Evolutionary conservation across 2,888 invertebrate genomes (phyloP).

Genomic region (Gymnocheta viridis): DNA sequence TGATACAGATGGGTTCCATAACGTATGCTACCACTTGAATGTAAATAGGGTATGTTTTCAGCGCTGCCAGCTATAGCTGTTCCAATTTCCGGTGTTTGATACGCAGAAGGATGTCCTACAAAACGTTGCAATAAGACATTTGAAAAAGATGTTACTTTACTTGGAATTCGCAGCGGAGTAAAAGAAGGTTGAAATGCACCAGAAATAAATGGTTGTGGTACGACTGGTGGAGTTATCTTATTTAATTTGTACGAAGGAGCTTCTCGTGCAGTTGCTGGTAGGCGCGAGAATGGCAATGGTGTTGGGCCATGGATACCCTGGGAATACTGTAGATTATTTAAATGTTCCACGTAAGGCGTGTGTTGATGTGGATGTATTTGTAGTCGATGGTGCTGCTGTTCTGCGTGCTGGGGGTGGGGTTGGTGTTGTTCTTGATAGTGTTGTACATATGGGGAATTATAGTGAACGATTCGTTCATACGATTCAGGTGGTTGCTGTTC

Average conservation of each 20-base stretch:
- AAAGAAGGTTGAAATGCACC: slow-evolving; percentile 43
- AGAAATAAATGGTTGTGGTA: slow-evolving; percentile 44
- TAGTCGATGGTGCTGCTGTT: slow-evolving; percentile 25
- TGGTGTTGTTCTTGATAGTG: slow-evolving; percentile 68
- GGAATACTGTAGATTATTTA: slow-evolving; percentile 60
- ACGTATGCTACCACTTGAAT: slow-evolving; percentile 78
- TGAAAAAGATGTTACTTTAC: slow-evolving; percentile 66
- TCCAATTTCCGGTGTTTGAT: slow-evolving; percentile 57
- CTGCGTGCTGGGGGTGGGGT: slow-evolving; percentile 37
- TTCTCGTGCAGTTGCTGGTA: slow-evolving; percentile 38
- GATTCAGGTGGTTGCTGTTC: slow-evolving; percentile 48
- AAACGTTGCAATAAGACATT: slow-evolving; percentile 63
- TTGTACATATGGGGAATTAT: slow-evolving; percentile 76
- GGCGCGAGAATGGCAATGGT: slow-evolving; percentile 42
- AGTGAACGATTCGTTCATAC: slow-evolving; percentile 74
- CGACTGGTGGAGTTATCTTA: slow-evolving; percentile 1
- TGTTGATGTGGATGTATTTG: slow-evolving; percentile 65
- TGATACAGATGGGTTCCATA: slow-evolving; percentile 79
- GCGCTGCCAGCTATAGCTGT: slow-evolving; percentile 59
- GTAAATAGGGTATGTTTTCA: slow-evolving; percentile 75
- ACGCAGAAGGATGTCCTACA: slow-evolving; percentile 56
- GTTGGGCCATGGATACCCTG: slow-evolving; percentile 61
- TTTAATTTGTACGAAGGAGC: slow-evolving; percentile 30
- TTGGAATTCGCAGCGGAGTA: slow-evolving; percentile 58
- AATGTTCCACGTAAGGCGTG: slow-evolving; percentile 46